Evolutionary conservation across 2,113 vertebrate genomes (phyloP), one percentile per base, ranked within the genome.

Genomic region (Scomber scombrus): DNA sequence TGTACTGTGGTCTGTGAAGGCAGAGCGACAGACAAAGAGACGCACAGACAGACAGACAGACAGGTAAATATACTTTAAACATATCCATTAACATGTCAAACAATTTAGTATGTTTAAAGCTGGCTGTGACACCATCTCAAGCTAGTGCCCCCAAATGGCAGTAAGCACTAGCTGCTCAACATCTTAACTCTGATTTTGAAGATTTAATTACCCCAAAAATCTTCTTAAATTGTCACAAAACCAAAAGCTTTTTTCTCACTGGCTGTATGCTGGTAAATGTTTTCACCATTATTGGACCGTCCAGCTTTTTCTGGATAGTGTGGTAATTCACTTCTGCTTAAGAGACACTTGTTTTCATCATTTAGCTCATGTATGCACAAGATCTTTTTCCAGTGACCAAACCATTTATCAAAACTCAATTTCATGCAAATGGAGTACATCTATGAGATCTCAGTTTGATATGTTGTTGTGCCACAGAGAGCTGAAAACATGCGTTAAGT

Each of bases 31-130:
- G 55, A 78, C 81, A 88, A 19, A 64, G 49, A 78, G 49, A 75
- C 60, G 6, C 49, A 67, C 67, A 51, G 55, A 52, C 45, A 60
- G 50, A 61, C 40, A 68, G 58, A 68, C 70, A 63, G 71, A 72
- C 71, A 78, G 58, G 55, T 84, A 78, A 78, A 85, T 86, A 58
- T 51, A 80, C 71, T 73, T 79, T 67, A 79, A 85, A 73, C 51
- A 80, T 57, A 70, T 76, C 54, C 67, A 85, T 89, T 85, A 80
- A 60, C 57, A 50, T 79, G 66, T 79, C 75, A 71, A 11, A 29
- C 50, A 75, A 77, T 80, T 85, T 66, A 57, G 69, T 23, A 0
- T 11, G 9, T 19, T 75, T 85, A 58, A 60, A 78, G 56, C 55
- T 15, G 26, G 21, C 4, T 21, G 18, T 11, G 65, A 70, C 52